phyloP scores from a whole-genome alignment of 2,797 vertebrate species.

The Gorsachius magnificus region DNA sequence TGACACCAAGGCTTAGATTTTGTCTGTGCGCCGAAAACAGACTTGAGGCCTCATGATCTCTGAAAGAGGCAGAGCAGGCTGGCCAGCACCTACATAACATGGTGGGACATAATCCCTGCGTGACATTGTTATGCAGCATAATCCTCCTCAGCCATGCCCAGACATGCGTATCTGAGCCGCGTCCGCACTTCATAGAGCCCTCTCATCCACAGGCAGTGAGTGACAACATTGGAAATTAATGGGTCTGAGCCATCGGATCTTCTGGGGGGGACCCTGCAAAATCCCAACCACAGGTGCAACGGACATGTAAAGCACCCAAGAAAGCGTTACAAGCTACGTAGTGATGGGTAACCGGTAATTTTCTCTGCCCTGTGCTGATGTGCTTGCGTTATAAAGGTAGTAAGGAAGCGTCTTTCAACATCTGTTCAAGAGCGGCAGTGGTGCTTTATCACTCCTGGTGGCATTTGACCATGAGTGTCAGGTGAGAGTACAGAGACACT shows the following conservation, averaged over 20 bases:
- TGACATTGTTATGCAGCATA: background rate
- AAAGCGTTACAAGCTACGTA: background rate
- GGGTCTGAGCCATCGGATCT: background rate
- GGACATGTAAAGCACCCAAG: background rate
- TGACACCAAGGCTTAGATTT: background rate
- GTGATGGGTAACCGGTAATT: fast-evolving
- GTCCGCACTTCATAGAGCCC: background rate
- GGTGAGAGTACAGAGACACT: fast-evolving
- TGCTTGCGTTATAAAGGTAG: background rate
- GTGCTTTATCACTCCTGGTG: background rate
- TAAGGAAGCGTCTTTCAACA: background rate
- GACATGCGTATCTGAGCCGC: background rate
- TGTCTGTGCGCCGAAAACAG: background rate
- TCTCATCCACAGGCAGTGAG: background rate
- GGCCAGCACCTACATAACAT: background rate
- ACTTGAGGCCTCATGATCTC: background rate
- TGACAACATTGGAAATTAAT: background rate
- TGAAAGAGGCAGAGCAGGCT: background rate
- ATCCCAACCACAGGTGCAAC: background rate
- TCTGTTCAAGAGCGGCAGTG: background rate
- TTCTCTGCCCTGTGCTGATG: background rate
- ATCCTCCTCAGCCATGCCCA: background rate
- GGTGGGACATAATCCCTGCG: background rate
- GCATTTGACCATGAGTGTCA: background rate
- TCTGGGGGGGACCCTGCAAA: background rate